phyloP scores from a whole-genome alignment of 2,797 vertebrate species.

The Trachurus trachurus region DNA sequence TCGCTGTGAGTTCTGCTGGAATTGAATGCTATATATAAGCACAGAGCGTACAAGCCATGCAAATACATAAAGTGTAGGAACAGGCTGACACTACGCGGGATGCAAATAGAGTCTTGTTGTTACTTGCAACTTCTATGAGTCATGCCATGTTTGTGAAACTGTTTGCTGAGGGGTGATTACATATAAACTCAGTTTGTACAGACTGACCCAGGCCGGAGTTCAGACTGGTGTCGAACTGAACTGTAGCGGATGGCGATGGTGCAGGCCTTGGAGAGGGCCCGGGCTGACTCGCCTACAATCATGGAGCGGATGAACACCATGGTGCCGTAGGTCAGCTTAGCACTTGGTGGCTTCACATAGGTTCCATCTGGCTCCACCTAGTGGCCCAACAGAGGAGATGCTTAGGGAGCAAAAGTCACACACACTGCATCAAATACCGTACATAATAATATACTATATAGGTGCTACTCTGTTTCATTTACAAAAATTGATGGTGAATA shows the following conservation, averaged over 20 bases:
- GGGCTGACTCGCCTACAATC: slow-evolving; percentile 91
- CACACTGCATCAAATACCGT: neutral
- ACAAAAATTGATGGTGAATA: neutral
- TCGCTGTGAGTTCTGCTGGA: too few relatives aligned
- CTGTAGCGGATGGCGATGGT: slow-evolving; percentile 98
- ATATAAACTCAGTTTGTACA: neutral
- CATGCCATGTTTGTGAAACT: neutral
- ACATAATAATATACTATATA: neutral
- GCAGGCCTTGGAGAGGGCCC: slow-evolving; percentile 88
- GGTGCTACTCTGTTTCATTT: neutral
- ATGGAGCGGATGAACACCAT: slow-evolving; percentile 98
- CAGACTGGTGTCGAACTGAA: slow-evolving; percentile 94
- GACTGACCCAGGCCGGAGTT: slow-evolving; percentile 91
- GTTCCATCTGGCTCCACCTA: slow-evolving; percentile 96
- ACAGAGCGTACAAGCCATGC: too few relatives aligned
- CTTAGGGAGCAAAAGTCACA: neutral
- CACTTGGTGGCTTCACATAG: slow-evolving; percentile 93
- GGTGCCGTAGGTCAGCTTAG: slow-evolving; percentile 97
- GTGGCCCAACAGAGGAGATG: slow-evolving; percentile 14
- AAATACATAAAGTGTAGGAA: neutral
- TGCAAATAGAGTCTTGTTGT: neutral
- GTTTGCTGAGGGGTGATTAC: neutral
- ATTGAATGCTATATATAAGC: too few relatives aligned
- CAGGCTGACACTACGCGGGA: too few relatives aligned
- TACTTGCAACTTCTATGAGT: neutral